Base-by-base conservation (phyloP, 1,140 invertebrate genomes). In the Halyomorpha halys region DNA sequence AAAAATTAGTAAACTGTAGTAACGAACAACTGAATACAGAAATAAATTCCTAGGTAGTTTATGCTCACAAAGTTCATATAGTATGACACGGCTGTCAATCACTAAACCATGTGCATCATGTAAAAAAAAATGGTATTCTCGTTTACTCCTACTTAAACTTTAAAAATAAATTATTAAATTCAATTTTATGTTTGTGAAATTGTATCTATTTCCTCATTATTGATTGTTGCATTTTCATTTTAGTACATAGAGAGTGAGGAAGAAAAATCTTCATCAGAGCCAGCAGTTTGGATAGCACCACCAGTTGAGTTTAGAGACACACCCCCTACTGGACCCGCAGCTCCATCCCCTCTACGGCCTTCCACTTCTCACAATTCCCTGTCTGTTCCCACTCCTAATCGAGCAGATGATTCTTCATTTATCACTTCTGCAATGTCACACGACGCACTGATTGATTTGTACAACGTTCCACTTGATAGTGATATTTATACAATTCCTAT, bases 381-480 rank as follows among this genome's bases (percentile, higher is more conserved):
- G 62, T 80, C 84, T 44, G 81, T 88, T 39, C 84, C 86, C 5
- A 73, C 79, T 13, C 77, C 81, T 6, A 81, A 82, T 60, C 85
- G 85, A 72, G 83, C 79, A 0, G 88, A 91, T 67, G 87, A 90
- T 71, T 90, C 87, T 6, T 89, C 82, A 67, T 91, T 91, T 70
- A 91, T 91, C 59, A 90, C 87, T 1, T 88, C 89, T 69, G 88
- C 87, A 18, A 89, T 90, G 78, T 90, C 87, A 0, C 87, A 90
- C 68, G 87, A 90, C 69, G 84, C 86, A 0, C 73, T 90, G 13
- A 81, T 81, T 0, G 88, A 90, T 71, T 83, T 90, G 77, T 90
- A 90, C 72, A 90, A 88, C 75, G 88, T 90, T 49, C 88, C 88
- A 49, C 86, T 89, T 68, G 87, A 90, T 68, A 89, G 86, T 70